A percentile compares a stretch with the other conserved stretches of the same genome.
Evolutionary conservation across 2,797 vertebrate species (phyloP).

Genomic region (Decapterus maruadsi): DNA sequence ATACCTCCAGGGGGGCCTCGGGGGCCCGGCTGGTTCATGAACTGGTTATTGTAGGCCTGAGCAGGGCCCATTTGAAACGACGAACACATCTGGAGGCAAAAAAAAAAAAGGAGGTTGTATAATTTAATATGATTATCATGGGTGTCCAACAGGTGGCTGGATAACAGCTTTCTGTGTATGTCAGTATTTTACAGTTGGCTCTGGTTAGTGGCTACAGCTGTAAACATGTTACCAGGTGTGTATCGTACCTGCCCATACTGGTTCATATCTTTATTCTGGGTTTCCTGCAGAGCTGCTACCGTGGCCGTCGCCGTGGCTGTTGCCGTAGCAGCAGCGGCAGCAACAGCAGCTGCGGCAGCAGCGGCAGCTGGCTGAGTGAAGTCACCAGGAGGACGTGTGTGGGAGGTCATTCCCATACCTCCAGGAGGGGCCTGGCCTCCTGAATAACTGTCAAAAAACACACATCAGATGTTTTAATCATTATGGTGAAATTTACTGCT

Average conservation of each 20-base stretch:
- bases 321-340: slow-evolving; percentile 91
- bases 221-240: slow-evolving; percentile 24
- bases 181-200: slow-evolving; percentile 15
- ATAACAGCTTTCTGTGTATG: neutral
- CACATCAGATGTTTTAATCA: slow-evolving; percentile 22
- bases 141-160: slow-evolving; percentile 4
- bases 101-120: slow-evolving; percentile 44
- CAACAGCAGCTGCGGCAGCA: slow-evolving; percentile 94
- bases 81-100: slow-evolving; percentile 92
- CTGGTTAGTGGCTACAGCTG: slow-evolving; percentile 4
- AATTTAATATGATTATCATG: slow-evolving; percentile 14
- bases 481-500: neutral
- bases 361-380: slow-evolving; percentile 97
- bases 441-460: slow-evolving; percentile 88
- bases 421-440: slow-evolving; percentile 91
- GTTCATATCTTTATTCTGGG: slow-evolving; percentile 99
- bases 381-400: slow-evolving; percentile 92
- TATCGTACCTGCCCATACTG: slow-evolving; percentile 95
- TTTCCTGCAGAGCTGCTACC: slow-evolving; percentile 96
- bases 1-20: slow-evolving; percentile 95
- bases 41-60: slow-evolving; percentile 98
- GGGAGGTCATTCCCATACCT: slow-evolving; percentile 95
- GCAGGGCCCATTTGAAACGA: slow-evolving; percentile 99
- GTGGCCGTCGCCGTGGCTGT: slow-evolving; percentile 90
- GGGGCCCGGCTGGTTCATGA: slow-evolving; percentile 97